These are phyloP conservation scores for Pogonophryne albipinna DNA, from an alignment of 2,797 vertebrate genomes.

Conservation along the genomic window DNA sequence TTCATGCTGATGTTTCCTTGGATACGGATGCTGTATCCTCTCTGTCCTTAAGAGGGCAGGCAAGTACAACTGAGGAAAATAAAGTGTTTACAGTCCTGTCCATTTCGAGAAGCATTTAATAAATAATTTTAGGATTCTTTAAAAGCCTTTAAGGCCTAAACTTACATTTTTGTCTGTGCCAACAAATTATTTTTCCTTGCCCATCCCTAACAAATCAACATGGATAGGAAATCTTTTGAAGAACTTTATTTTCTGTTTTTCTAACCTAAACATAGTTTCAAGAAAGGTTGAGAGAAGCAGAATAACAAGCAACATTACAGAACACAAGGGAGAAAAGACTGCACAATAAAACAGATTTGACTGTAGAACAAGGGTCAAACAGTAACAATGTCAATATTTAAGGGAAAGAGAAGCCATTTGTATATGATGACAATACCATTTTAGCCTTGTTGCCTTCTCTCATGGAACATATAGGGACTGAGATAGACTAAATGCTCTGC, in stretches of 20 bases:
- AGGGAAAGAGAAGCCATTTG: neutral
- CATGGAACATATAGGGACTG: too few species aligned
- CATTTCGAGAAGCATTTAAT: neutral
- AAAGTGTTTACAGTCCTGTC: neutral
- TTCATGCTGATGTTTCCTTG: neutral
- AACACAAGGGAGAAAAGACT: neutral
- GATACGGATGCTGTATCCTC: slow-evolving; percentile 16
- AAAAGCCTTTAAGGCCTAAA: too few species aligned
- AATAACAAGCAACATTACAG: neutral
- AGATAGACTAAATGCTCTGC: slow-evolving; percentile 71
- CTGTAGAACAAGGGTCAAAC: neutral
- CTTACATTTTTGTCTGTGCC: neutral
- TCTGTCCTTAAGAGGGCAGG: slow-evolving; percentile 73
- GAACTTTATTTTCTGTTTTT: neutral
- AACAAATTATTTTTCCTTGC: neutral
- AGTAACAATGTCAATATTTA: neutral
- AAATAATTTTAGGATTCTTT: neutral
- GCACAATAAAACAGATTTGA: neutral
- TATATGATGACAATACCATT: neutral
- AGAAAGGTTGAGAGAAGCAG: neutral
- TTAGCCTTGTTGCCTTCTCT: neutral
- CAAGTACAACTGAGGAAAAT: slow-evolving; percentile 16
- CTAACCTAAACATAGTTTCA: neutral
- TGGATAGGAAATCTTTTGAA: neutral
- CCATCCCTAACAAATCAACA: neutral